Evolutionary conservation across 35 echinoderm and acorn worm species (phyloP), one percentile per base, ranked within the genome.

Genomic region (Apostichopus japonicus): DNA sequence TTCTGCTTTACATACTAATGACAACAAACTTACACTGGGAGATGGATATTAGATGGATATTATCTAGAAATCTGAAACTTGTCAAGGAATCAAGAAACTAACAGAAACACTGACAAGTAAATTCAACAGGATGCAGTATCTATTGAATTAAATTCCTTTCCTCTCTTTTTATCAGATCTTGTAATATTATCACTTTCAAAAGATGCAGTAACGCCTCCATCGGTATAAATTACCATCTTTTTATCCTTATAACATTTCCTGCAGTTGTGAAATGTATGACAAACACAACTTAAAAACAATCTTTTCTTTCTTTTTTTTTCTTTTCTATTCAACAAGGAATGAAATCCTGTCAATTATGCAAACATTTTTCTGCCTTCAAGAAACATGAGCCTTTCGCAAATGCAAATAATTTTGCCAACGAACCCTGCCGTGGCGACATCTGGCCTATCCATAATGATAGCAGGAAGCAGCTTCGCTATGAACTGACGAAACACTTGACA

Each of bases 401-500:
- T 75, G 71, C 71, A 75, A 75, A 75, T 75, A 5, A 75, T 75
- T 23, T 75, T 7, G 17, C 17, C 6, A 5, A 75, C 71, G 4
- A 5, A 6, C 17, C 16, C 71, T 75, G 71, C 57, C 13, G 57
- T 10, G 57, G 13, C 7, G 13, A 75, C 71, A 75, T 75, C 71
- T 75, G 71, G 15, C 71, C 15, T 75, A 19, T 6, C 17, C 71
- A 75, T 75, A 19, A 23, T n/a, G 17, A 75, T 23, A 21, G 71
- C 15, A 23, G 71, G 71, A 75, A 75, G 71, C 71, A 23, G n/a
- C 71, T 19, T 24, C n/a, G 5, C 21, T 23, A 19, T 6, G 71
- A 75, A 75, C 71, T 19, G 71, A 19, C 21, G n/a, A 61, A n/a
- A 75, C 71, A 75, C 71, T 75, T n/a, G 71, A 75, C 71, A 75